Conservation (phyloP, 1,140 invertebrate genomes). For the Nasonia giraulti region DNA sequence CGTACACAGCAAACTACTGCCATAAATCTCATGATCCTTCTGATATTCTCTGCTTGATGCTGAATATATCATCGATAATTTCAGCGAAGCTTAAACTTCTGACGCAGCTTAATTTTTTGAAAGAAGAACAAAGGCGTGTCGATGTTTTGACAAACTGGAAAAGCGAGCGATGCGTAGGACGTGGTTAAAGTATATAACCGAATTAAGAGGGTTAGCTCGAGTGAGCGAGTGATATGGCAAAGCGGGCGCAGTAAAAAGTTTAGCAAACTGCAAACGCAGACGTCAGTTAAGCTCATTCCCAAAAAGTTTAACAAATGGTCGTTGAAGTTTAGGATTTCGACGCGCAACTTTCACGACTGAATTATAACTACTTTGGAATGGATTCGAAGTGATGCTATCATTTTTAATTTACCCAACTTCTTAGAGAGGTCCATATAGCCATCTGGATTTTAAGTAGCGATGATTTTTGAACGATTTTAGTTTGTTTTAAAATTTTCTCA, state of each 20-base stretch:
- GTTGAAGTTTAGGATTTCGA: conserved; percentile 22
- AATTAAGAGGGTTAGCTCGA: neutral
- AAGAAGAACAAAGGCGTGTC: too few relatives aligned
- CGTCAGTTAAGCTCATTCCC: neutral
- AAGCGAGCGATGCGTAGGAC: too few relatives aligned
- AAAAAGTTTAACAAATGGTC: conserved; percentile 31
- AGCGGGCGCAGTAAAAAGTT: conserved; percentile 12
- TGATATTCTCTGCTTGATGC: neutral
- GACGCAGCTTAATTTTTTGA: neutral
- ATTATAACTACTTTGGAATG: conserved; percentile 27
- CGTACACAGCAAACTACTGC: conserved; percentile 29
- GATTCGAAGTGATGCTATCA: conserved; percentile 10
- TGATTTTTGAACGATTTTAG: neutral
- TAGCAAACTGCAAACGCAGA: neutral
- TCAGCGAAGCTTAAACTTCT: neutral
- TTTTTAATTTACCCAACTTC: conserved; percentile 8
- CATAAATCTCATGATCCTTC: conserved; percentile 20
- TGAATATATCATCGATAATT: conserved; percentile 23
- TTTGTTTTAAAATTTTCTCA: neutral
- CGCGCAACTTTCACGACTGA: conserved; percentile 11
- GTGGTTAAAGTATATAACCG: too few relatives aligned
- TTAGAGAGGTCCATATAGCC: neutral
- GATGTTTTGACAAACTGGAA: too few relatives aligned
- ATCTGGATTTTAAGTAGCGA: neutral
- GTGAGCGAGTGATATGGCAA: neutral